Percentiles rank a stretch among this genome's conserved stretches.
phyloP scores from a whole-genome alignment of 2,113 vertebrate species.

The Antidorcas marsupialis region DNA sequence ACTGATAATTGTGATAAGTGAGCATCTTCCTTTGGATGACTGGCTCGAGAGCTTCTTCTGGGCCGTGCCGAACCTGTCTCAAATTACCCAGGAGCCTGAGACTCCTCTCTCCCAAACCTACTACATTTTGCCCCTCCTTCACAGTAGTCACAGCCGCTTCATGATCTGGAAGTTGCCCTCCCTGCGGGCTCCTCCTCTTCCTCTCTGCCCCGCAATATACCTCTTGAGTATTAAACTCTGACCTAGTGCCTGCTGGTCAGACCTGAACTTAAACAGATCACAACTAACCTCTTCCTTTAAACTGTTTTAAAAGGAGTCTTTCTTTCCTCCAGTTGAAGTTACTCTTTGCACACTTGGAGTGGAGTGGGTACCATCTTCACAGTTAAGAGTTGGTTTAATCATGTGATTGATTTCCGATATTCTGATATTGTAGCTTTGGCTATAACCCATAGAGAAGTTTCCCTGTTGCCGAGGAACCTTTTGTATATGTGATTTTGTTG shows the following conservation, averaged over 20 bases:
- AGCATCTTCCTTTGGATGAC: not conserved
- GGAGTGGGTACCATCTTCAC: not conserved
- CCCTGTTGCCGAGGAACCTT: not conserved
- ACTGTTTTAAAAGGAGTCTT: not conserved
- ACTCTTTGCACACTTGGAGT: not conserved
- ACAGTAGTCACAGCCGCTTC: not conserved
- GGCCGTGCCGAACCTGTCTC: not conserved
- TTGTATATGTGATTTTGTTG: constrained; percentile 53
- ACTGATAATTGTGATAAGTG: not conserved
- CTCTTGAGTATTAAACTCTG: not conserved
- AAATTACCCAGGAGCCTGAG: not conserved
- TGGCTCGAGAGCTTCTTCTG: not conserved
- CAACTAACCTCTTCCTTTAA: not conserved
- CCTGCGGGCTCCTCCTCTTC: not conserved
- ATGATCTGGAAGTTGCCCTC: not conserved
- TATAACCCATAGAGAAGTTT: not conserved
- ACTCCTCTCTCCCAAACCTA: not conserved
- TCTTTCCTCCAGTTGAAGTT: not conserved
- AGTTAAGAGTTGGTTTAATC: not conserved
- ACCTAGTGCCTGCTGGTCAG: not conserved
- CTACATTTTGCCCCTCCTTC: no score
- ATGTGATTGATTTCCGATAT: constrained; percentile 9
- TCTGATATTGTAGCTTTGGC: not conserved
- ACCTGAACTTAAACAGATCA: not conserved
- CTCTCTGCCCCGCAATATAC: rapidly evolving